Conservation (phyloP, 64 coral and sea anemone species). For the Exaiptasia diaphana region DNA sequence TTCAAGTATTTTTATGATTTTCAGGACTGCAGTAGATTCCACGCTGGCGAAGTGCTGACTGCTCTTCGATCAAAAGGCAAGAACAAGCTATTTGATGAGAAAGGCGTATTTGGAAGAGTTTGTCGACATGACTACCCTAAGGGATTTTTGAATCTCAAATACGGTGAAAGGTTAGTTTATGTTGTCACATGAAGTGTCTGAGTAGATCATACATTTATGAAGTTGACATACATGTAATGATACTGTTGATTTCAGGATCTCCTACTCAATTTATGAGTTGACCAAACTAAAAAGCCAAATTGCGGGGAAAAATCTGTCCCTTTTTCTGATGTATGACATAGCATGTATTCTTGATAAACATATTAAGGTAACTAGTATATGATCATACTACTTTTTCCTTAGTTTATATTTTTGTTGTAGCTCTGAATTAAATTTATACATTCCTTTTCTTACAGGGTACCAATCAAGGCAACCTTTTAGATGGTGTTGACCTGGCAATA, state of each 20-base stretch:
- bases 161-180: slow-evolving; percentile 61
- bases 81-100: slow-evolving; percentile 60
- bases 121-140: slow-evolving; percentile 69
- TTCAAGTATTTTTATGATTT: not conserved
- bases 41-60: slow-evolving; percentile 53
- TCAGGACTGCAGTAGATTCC: slow-evolving; percentile 56
- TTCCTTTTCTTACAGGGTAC: not conserved
- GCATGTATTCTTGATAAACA: not conserved
- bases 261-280: not conserved
- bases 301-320: not conserved
- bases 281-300: not conserved
- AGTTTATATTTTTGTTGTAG: not conserved
- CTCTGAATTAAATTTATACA: not conserved
- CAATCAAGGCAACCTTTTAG: not conserved
- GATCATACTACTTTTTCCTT: too few species aligned
- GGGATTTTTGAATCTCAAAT: slow-evolving; percentile 47
- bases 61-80: slow-evolving; percentile 55
- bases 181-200: not conserved
- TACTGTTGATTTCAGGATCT: not conserved
- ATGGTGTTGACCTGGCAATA: not conserved
- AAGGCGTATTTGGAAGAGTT: slow-evolving; percentile 69
- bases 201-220: not conserved
- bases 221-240: not conserved
- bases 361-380: not conserved
- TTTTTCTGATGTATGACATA: not conserved